Evolutionary conservation across 2,888 invertebrate species (phyloP), one percentile per base, ranked within the genome.

Genomic region (Pachydiplax longipennis): DNA sequence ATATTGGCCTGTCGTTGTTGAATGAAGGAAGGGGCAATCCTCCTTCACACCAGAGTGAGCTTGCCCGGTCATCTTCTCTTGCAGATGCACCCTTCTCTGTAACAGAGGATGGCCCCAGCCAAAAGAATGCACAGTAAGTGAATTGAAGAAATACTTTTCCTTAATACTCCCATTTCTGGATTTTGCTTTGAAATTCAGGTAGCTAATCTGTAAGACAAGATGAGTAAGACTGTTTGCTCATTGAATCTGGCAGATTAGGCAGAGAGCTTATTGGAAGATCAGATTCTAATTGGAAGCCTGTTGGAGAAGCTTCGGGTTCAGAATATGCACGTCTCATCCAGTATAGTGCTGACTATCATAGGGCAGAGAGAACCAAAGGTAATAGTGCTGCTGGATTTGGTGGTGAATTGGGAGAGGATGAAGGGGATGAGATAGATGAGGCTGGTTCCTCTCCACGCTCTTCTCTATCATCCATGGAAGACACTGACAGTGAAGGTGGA

Each of bases 271-370:
- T n/a, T n/a, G n/a, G n/a, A n/a, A n/a, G n/a, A n/a, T n/a, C n/a
- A n/a, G n/a, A n/a, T 91, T 93, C 93, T 92, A 94, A 94, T 91
- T 94, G 94, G 94, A 93, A 93, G 91, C 93, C 93, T 92, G 92
- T 93, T 53, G 94, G 90, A n/a, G 81, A 65, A 58, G 61, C 31
- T n/a, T 31, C 94, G 91, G 94, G 94, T 92, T 93, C 94, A 92
- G 95, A 95, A 92, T 94, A 95, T 92, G 95, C 95, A 15, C 95
- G 94, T 92, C 95, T 95, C 10, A 96, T 96, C 92, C 95, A 95
- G 92, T 96, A 96, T 92, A 95, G 95, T 92, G 95, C 95, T 44
- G 96, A 96, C 91, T 96, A 96, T 92, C 94, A 96, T 25, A 94
- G 94, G 93, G 95, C 95, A 1, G 95, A 95, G 93, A 93, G 93